Evolutionary conservation across 2,113 vertebrate species (phyloP), one percentile per base, ranked within the genome.

Genomic region (Hymenochirus boettgeri): DNA sequence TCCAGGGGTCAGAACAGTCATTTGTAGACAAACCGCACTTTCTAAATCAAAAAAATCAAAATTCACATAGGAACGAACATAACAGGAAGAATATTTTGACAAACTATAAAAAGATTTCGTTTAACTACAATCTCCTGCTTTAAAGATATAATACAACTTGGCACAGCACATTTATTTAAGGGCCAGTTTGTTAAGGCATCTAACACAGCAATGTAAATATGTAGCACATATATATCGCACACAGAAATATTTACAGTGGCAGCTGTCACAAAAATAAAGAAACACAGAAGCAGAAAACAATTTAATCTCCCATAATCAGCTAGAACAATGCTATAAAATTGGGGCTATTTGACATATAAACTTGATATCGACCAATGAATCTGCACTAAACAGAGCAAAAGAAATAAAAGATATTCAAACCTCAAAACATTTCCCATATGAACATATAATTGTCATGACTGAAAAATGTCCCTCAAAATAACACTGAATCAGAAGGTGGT

Each of bases 261-360:
- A 66, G 46, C 64, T 66, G 64, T 66, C 64, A 59, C 37, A 66
- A 9, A 12, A 10, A 29, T 17, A 39, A 3, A 25, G 10, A 35
- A 35, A 58, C 21, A 55, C 13, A 29, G 26, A 13, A 29, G 26
- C 31, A 58, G 33, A 66, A 31, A 65, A 39, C 53, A 52, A 31
- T 50, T 51, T 51, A 19, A 50, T 52, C 29, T 37, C 48, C 15
- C 39, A 26, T 58, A 66, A 66, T 66, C 59, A 59, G 55, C 29
- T 4, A 23, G 24, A 24, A 62, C 26, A 17, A 31, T 31, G 29
- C 5, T 10, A 31, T 42, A 51, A 12, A 65, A 21, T 26, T 19
- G 23, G 29, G 24, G 61, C 52, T 23, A 33, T 21, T n/a, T 9
- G n/a, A 27, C 52, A 46, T 56, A 24, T 65, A 31, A 10, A 31